A percentile compares a stretch with the other conserved stretches of the same genome.
Evolutionary conservation across 2,113 vertebrate species (phyloP).

Genomic region (Gulo gulo): DNA sequence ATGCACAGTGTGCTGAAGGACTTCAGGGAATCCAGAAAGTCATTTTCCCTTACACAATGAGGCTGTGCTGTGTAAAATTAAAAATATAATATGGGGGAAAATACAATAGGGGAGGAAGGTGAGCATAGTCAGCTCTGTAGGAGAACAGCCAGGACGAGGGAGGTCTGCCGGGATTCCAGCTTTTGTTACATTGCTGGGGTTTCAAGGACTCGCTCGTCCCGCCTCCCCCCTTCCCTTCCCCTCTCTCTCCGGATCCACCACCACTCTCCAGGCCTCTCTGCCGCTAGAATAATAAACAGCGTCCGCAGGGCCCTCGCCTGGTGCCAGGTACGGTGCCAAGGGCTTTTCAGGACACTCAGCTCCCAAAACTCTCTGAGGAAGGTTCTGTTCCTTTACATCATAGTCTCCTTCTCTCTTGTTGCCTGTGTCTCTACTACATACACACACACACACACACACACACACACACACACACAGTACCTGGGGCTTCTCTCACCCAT

Average conservation of each 20-base stretch:
- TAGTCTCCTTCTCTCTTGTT: neutral
- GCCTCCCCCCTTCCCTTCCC: rapidly evolving
- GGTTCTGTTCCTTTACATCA: neutral
- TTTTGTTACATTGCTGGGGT: neutral
- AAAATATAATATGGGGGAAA: neutral
- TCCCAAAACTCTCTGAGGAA: neutral
- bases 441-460: neutral
- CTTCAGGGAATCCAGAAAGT: neutral
- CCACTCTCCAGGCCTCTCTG: neutral
- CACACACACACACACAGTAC: neutral
- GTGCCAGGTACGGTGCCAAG: neutral
- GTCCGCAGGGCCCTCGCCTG: too few species aligned
- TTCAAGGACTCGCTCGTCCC: neutral
- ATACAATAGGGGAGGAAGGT: neutral
- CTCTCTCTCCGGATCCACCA: neutral
- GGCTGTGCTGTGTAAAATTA: neutral
- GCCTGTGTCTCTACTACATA: neutral
- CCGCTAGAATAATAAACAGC: neutral
- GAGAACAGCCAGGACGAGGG: neutral
- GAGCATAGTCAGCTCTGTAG: neutral
- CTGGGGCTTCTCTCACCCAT: neutral
- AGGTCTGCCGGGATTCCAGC: neutral
- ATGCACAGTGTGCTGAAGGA: neutral
- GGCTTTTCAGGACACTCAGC: neutral
- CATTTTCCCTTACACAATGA: neutral